A percentile compares a stretch with the other conserved stretches of the same genome.
Conservation (phyloP, 2,888 invertebrate species). For the Abrostola triplasia region DNA sequence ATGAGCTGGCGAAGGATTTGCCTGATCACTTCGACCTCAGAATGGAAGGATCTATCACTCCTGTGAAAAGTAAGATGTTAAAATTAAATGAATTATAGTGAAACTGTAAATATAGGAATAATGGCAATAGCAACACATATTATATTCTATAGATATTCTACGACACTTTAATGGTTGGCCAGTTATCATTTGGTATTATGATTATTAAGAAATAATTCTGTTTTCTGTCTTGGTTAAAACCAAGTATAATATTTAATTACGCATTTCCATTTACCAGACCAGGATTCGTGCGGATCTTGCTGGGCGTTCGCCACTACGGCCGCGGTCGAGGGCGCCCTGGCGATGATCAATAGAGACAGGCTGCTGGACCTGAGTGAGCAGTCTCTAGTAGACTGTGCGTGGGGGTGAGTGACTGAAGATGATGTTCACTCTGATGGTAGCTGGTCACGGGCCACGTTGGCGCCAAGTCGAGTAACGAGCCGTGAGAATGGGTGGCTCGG, state of each 20-base stretch:
- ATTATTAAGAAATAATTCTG: too few species aligned
- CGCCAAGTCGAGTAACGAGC: too few species aligned
- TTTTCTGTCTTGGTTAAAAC: too few species aligned
- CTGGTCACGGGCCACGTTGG: too few species aligned
- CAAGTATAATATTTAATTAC: too few species aligned
- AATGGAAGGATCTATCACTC: slow-evolving; percentile 62
- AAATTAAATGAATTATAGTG: not conserved
- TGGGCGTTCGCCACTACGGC: slow-evolving; percentile 71
- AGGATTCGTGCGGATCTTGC: slow-evolving; percentile 69
- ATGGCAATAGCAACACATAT: too few species aligned
- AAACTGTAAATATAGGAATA: too few species aligned
- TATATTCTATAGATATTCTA: too few species aligned
- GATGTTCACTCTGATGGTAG: not conserved
- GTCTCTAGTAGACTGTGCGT: slow-evolving; percentile 72
- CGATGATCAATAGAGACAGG: slow-evolving; percentile 62
- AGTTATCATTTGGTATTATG: too few species aligned
- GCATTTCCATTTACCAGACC: slow-evolving; percentile 53
- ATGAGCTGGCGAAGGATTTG: slow-evolving; percentile 50
- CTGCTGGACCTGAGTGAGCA: slow-evolving; percentile 71
- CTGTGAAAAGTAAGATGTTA: slow-evolving; percentile 63
- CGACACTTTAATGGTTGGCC: too few species aligned
- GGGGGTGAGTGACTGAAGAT: slow-evolving; percentile 62
- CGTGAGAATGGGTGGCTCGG: too few species aligned
- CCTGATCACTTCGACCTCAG: slow-evolving; percentile 68
- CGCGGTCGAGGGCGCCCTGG: slow-evolving; percentile 66